These are phyloP conservation scores for Intellagama lesueurii DNA, from an alignment of 2,797 vertebrate species.

Conservation along the genomic window DNA sequence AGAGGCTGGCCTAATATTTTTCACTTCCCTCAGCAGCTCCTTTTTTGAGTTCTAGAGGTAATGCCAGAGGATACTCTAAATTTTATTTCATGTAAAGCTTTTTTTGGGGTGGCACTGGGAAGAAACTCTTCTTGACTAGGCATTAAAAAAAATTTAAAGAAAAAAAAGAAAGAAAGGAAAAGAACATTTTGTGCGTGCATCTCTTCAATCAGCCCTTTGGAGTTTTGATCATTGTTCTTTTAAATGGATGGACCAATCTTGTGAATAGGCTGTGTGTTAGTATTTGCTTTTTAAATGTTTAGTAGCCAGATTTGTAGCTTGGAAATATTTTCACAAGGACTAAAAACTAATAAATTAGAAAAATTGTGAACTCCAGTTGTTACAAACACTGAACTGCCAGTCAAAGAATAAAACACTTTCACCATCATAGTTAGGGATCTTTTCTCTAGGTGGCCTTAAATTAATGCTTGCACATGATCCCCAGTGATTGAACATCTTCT, in stretches of 20 bases:
- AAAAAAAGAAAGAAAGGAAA: background rate
- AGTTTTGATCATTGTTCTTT: background rate
- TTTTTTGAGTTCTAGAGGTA: too few relatives aligned
- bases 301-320: conserved; percentile 37
- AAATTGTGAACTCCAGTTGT: conserved; percentile 67
- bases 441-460: conserved; percentile 24
- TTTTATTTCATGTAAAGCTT: too few relatives aligned
- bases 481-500: conserved; percentile 56
- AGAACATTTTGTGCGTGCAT: background rate
- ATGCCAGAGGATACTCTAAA: too few relatives aligned
- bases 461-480: conserved; percentile 62
- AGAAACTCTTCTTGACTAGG: too few relatives aligned
- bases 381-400: conserved; percentile 67
- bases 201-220: background rate
- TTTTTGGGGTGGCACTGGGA: too few relatives aligned
- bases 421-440: conserved; percentile 49
- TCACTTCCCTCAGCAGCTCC: too few relatives aligned
- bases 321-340: conserved; percentile 75
- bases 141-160: background rate
- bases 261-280: background rate
- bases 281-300: background rate
- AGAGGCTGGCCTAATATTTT: background rate
- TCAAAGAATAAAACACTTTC: conserved; percentile 65
- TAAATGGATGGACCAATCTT: background rate
- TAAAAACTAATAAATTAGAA: conserved; percentile 73